Evolutionary conservation across 2,888 invertebrate genomes (phyloP).

Genomic region (Philopedon plagiatum): DNA sequence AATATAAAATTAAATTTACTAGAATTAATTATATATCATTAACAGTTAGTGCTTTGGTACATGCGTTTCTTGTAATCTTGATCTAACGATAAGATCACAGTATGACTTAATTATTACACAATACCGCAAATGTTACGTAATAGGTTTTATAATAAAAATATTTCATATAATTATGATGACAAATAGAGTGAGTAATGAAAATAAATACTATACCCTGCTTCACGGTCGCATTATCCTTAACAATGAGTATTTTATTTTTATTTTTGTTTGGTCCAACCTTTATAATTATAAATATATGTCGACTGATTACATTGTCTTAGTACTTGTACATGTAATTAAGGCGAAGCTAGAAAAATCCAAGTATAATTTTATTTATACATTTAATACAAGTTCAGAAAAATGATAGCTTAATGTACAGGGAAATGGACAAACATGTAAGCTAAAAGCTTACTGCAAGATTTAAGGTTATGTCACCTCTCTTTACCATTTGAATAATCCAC

Average conservation of each 20-base stretch:
- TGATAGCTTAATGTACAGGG: too few species aligned
- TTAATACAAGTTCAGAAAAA: neutral
- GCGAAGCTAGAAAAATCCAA: neutral
- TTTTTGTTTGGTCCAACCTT: neutral
- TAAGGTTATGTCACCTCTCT: too few species aligned
- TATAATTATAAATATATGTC: neutral
- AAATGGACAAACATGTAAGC: too few species aligned
- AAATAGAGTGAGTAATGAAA: conserved; percentile 4
- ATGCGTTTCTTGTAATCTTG: neutral
- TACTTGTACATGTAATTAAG: neutral
- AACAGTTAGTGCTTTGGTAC: neutral
- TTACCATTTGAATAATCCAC: too few species aligned
- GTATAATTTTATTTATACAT: neutral
- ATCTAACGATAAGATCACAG: neutral
- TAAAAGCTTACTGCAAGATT: too few species aligned
- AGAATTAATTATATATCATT: neutral
- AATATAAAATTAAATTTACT: too few species aligned
- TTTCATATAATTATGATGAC: neutral
- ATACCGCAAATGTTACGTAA: neutral
- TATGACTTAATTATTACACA: neutral
- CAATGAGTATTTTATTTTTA: neutral
- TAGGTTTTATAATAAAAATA: neutral
- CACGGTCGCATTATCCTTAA: neutral
- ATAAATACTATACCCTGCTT: neutral
- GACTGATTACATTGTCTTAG: neutral